Percentiles rank a stretch among this genome's conserved stretches.
Evolutionary conservation across 2,113 vertebrate species (phyloP).

Genomic region (Campylorhamphus procurvoides): DNA sequence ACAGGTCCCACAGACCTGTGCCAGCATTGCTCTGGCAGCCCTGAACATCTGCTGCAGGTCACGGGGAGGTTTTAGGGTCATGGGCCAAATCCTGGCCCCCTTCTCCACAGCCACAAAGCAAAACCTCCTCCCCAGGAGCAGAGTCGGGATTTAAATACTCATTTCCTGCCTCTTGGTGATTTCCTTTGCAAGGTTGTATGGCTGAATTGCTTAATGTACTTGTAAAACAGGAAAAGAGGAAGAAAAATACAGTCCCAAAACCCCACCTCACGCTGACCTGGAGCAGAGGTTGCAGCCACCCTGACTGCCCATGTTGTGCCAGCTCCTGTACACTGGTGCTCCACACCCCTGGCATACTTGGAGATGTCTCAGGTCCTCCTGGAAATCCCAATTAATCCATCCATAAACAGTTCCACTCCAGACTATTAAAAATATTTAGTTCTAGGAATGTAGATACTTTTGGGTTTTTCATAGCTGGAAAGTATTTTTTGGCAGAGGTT

Average conservation of each 20-base stretch:
- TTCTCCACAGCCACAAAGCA: not conserved
- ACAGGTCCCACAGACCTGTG: not conserved
- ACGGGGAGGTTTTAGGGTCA: not conserved
- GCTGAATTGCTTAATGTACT: not conserved
- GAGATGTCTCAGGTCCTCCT: not conserved
- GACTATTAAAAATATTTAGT: not conserved
- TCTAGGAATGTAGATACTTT: not conserved
- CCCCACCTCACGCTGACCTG: not conserved
- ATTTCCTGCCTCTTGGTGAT: slow-evolving; percentile 46
- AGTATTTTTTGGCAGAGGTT: slow-evolving; percentile 4
- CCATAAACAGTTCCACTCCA: not conserved
- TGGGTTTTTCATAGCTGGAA: not conserved
- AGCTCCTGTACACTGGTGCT: not conserved
- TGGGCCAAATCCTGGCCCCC: not conserved
- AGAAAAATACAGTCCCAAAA: slow-evolving; percentile 4
- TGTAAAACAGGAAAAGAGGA: slow-evolving; percentile 53
- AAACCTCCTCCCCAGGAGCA: not conserved
- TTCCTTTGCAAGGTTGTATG: not conserved
- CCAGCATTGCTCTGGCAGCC: not conserved
- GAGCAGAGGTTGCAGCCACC: not conserved
- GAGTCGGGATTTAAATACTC: not conserved
- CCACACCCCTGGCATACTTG: not conserved
- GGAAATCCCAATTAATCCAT: not conserved
- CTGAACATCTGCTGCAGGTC: not conserved
- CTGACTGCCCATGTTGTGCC: not conserved